These are phyloP conservation scores for Hapalemur alaotrensis DNA, from an alignment of 2,797 vertebrate species.

Conservation along the genomic window DNA sequence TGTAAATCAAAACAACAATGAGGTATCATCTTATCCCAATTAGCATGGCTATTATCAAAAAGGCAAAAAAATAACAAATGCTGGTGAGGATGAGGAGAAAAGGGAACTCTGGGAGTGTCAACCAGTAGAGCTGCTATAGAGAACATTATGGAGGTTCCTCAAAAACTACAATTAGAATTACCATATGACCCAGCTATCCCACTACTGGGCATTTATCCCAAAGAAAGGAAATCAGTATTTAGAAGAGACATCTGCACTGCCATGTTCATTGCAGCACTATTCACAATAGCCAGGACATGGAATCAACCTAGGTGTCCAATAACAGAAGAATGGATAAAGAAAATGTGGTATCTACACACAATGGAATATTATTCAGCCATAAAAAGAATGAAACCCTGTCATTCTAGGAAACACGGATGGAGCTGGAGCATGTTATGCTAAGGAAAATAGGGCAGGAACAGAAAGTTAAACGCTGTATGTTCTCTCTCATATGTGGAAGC, in stretches of 20 bases:
- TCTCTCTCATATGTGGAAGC: background rate
- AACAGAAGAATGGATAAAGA: background rate
- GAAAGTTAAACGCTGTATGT: background rate
- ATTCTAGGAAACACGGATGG: background rate
- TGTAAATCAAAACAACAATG: background rate
- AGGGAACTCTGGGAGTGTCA: background rate
- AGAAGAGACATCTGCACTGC: background rate
- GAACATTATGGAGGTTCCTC: background rate
- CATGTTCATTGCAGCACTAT: background rate
- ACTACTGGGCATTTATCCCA: background rate
- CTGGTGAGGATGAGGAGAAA: background rate
- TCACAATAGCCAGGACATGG: background rate
- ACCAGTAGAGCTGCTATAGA: background rate
- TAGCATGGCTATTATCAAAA: background rate
- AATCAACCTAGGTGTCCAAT: background rate
- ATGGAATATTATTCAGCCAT: background rate
- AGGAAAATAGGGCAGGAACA: background rate
- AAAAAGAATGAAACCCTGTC: background rate
- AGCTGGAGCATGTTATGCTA: background rate
- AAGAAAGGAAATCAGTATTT: background rate
- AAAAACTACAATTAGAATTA: background rate
- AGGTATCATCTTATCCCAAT: background rate
- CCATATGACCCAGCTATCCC: background rate
- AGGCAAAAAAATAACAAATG: background rate
- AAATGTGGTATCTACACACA: background rate